These are phyloP conservation scores for Pelobates cultripes DNA, from an alignment of 2,797 vertebrate genomes.

Conservation along the genomic window DNA sequence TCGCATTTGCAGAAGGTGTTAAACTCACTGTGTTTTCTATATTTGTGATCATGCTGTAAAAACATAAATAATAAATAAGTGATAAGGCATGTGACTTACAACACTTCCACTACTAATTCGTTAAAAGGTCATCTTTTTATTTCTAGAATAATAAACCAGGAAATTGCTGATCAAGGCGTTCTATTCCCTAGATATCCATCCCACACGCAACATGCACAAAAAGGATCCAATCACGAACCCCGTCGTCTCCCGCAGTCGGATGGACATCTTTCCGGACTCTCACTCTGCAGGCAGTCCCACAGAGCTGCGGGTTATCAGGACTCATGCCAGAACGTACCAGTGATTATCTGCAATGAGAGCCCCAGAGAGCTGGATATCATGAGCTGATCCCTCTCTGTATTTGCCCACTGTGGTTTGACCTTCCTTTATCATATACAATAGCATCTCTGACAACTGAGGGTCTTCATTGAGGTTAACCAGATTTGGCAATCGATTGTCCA, in stretches of 20 bases:
- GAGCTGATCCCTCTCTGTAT: constrained; percentile 72
- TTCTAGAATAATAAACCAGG: too few relatives aligned
- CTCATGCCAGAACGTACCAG: constrained; percentile 76
- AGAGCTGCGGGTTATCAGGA: too few relatives aligned
- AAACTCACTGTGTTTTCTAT: constrained; percentile 78
- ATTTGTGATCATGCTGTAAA: constrained; percentile 83
- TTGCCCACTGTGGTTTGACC: constrained; percentile 90
- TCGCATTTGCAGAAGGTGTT: constrained; percentile 80
- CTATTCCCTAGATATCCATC: too few relatives aligned
- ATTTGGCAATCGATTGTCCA: constrained; percentile 91
- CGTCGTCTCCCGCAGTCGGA: too few relatives aligned
- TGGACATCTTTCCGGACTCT: too few relatives aligned
- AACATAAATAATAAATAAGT: not conserved
- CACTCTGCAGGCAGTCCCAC: too few relatives aligned
- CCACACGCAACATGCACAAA: too few relatives aligned
- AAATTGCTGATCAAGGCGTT: too few relatives aligned
- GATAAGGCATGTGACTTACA: not conserved
- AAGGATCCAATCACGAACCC: too few relatives aligned
- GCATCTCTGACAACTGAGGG: constrained; percentile 95
- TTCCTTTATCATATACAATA: constrained; percentile 95
- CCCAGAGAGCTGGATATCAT: constrained; percentile 91
- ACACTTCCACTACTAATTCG: not conserved
- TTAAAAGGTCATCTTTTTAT: too few relatives aligned
- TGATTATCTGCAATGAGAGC: constrained; percentile 91
- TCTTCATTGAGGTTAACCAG: constrained; percentile 97